Evolutionary conservation across 2,797 vertebrate genomes (phyloP).

Genomic region (Tamandua tetradactyla): DNA sequence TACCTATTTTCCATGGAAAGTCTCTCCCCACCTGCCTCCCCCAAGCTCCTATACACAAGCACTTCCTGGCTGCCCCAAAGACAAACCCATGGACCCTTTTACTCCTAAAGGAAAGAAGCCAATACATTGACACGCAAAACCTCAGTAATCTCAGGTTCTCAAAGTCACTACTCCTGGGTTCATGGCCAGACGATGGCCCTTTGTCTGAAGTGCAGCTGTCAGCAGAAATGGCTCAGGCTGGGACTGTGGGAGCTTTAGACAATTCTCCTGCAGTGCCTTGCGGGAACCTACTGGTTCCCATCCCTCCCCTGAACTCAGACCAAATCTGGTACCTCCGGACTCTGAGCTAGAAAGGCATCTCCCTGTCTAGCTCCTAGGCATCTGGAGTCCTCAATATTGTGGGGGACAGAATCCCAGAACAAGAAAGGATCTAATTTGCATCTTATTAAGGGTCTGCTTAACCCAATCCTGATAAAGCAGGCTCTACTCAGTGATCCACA

Average conservation of each 20-base stretch:
- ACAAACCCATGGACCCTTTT: not conserved
- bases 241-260: not conserved
- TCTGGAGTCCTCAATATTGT: not conserved
- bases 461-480: not conserved
- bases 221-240: not conserved
- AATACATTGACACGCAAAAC: not conserved
- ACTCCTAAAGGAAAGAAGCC: not conserved
- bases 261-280: not conserved
- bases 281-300: not conserved
- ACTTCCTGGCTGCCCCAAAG: conserved; percentile 4
- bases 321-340: not conserved
- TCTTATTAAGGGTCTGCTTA: not conserved
- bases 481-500: not conserved
- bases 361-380: not conserved
- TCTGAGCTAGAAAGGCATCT: not conserved
- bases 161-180: not conserved
- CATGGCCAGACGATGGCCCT: not conserved
- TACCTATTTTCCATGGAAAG: not conserved
- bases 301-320: not conserved
- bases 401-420: not conserved
- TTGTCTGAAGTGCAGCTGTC: not conserved
- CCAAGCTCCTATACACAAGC: not conserved
- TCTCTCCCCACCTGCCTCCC: not conserved
- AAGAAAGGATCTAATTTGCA: not conserved
- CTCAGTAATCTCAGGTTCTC: not conserved